phyloP scores from a whole-genome alignment of 2,888 invertebrate species.

The Allolobophora icterica region DNA sequence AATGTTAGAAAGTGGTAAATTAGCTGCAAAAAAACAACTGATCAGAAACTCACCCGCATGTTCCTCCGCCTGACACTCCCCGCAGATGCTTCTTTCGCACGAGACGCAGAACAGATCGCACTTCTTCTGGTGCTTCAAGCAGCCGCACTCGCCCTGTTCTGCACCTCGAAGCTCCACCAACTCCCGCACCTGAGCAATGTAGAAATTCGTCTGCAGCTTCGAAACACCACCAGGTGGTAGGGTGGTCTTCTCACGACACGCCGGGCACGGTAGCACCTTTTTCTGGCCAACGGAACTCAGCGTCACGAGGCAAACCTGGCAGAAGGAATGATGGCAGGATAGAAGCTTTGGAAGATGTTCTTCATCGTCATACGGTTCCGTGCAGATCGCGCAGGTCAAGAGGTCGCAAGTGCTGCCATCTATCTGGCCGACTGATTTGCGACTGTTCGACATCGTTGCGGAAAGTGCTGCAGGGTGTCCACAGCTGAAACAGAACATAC shows the following conservation, averaged over 20 bases:
- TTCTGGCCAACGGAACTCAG: background rate
- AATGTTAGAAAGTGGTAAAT: background rate
- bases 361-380: constrained; percentile 46
- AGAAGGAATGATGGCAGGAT: constrained; percentile 50
- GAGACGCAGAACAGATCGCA: constrained; percentile 48
- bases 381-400: constrained; percentile 47
- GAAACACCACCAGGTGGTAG: constrained; percentile 43
- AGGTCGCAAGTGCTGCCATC: constrained; percentile 39
- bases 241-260: constrained; percentile 41
- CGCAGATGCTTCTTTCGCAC: constrained; percentile 44
- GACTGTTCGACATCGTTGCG: background rate
- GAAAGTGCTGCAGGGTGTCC: background rate
- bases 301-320: constrained; percentile 43
- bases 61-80: constrained; percentile 47
- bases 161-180: constrained; percentile 34
- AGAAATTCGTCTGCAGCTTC: constrained; percentile 50
- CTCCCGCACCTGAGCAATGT: constrained; percentile 48
- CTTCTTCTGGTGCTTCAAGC: constrained; percentile 45
- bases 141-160: constrained; percentile 39
- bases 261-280: constrained; percentile 44
- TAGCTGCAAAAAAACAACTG: background rate
- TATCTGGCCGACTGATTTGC: background rate
- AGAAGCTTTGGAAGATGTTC: constrained; percentile 48
- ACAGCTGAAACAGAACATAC: no score
- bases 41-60: constrained; percentile 35